phyloP scores from a whole-genome alignment of 1,140 invertebrate genomes.

The Hycleus phaleratus region DNA sequence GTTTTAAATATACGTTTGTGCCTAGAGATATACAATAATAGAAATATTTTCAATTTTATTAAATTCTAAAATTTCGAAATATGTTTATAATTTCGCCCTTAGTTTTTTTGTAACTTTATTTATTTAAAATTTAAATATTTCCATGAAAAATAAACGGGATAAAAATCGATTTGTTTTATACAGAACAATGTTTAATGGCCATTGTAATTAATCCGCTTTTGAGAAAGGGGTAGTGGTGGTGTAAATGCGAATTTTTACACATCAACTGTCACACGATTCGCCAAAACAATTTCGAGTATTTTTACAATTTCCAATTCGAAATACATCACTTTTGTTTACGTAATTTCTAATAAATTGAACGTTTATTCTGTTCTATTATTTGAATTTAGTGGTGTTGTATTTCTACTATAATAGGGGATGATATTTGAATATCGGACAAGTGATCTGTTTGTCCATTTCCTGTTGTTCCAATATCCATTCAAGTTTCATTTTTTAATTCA shows the following conservation, averaged over 20 bases:
- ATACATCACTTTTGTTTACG: conserved; percentile 1
- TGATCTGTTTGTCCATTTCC: no score
- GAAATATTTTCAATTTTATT: conserved; percentile 16
- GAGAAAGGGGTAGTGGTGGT: conserved; percentile 2
- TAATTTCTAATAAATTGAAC: conserved; percentile 13
- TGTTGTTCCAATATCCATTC: no score
- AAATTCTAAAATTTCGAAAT: conserved; percentile 12
- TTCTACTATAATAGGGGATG: no score
- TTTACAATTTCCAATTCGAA: conserved; percentile 5
- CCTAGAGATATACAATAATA: conserved; percentile 1
- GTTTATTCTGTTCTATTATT: not conserved
- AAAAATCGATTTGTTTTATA: no score
- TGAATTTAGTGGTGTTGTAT: no score
- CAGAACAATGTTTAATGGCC: not conserved
- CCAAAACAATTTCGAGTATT: not conserved
- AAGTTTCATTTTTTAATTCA: no score
- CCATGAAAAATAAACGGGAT: no score
- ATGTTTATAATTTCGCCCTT: not conserved
- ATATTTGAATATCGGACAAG: no score
- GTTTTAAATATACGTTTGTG: no score
- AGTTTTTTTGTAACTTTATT: no score
- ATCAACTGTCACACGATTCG: conserved; percentile 12
- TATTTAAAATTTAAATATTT: no score
- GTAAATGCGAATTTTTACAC: conserved; percentile 1
- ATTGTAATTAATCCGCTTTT: conserved; percentile 7